phyloP scores from a whole-genome alignment of 2,797 vertebrate species.

The Megaceryle alcyon region DNA sequence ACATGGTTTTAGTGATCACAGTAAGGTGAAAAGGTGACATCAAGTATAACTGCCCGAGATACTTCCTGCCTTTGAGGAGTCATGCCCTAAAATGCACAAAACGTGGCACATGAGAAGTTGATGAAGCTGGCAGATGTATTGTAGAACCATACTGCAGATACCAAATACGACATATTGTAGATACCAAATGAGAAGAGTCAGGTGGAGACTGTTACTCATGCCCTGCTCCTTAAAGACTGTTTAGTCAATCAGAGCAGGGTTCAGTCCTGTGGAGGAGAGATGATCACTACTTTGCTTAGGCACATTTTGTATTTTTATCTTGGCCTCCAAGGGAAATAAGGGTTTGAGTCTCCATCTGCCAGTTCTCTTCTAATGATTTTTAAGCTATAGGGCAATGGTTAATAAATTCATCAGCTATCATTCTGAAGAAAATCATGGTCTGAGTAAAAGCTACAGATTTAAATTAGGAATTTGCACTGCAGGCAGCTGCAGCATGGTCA shows the following conservation, averaged over 20 bases:
- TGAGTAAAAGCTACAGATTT: background rate
- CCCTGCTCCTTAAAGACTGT: background rate
- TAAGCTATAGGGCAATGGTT: fast-evolving
- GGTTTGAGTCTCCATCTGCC: background rate
- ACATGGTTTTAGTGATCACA: background rate
- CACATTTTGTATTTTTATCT: background rate
- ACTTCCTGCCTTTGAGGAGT: background rate
- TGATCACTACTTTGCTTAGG: background rate
- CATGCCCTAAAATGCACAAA: background rate
- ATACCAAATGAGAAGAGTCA: background rate
- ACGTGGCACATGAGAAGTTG: background rate
- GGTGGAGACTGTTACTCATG: background rate
- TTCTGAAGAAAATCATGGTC: background rate
- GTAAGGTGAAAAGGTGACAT: background rate
- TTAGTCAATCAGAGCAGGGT: background rate
- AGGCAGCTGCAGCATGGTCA: background rate
- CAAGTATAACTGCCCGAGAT: background rate
- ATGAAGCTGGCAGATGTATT: background rate
- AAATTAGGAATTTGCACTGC: background rate
- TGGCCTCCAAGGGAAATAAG: background rate
- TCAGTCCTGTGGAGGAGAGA: background rate
- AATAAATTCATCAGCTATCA: background rate
- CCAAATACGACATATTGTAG: background rate
- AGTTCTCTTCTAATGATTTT: background rate
- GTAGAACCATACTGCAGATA: background rate